phyloP scores from a whole-genome alignment of 2,888 invertebrate genomes.

The Drosophila kambysellisi region DNA sequence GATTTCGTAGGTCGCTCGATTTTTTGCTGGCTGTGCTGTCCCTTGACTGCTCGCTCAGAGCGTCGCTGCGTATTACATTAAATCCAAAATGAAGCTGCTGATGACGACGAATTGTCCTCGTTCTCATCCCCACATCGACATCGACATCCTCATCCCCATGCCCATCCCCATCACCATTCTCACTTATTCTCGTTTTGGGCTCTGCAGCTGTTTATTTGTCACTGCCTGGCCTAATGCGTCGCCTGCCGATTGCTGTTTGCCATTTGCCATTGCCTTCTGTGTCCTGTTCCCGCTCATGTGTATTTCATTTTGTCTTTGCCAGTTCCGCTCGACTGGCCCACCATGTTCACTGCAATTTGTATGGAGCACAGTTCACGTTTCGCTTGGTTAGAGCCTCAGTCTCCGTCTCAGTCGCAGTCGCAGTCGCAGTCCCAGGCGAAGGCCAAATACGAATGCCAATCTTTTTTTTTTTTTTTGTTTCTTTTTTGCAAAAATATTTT shows the following conservation, averaged over 20 bases:
- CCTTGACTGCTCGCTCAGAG: conserved; percentile 49
- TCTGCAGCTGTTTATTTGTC: conserved; percentile 72
- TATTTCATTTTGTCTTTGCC: conserved; percentile 74
- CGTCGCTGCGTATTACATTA: conserved; percentile 76
- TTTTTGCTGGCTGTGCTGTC: conserved; percentile 40
- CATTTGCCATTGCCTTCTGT: conserved; percentile 43
- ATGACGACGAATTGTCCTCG: conserved; percentile 79
- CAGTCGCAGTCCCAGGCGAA: conserved; percentile 48
- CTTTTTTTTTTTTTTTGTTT: not conserved
- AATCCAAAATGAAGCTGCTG: conserved; percentile 77
- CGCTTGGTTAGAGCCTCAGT: conserved; percentile 65
- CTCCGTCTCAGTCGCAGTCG: conserved; percentile 26
- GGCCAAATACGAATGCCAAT: conserved; percentile 54
- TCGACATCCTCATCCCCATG: conserved; percentile 4
- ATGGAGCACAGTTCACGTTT: conserved; percentile 64
- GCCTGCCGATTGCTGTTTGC: conserved; percentile 50
- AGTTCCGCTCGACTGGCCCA: conserved; percentile 76
- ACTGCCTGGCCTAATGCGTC: conserved; percentile 72
- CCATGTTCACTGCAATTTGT: conserved; percentile 80
- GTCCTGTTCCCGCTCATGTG: conserved; percentile 65
- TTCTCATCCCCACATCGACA: conserved; percentile 31
- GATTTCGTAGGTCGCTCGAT: conserved; percentile 72
- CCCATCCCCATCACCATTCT: conserved; percentile 9
- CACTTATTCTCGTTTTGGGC: conserved; percentile 40
- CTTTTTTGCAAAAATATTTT: conserved; percentile 7